Evolutionary conservation across 2,797 vertebrate genomes (phyloP), one percentile per base, ranked within the genome.

Genomic region (Alauda arvensis): DNA sequence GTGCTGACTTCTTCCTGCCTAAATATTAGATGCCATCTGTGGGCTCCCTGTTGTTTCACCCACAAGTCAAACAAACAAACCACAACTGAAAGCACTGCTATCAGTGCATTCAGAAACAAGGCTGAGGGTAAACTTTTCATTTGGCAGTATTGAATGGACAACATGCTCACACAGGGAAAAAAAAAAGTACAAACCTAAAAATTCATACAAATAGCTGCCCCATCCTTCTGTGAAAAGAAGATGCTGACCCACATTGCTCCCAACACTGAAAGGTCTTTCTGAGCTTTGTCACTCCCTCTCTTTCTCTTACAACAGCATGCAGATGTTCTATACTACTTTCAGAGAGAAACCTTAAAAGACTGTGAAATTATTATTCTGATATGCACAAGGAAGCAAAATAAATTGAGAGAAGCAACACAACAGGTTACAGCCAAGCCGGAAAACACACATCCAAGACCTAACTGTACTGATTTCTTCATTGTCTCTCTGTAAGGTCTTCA

Each of bases 31-130:
- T 74, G 67, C 88, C 92, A 92, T 94, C 92, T 94, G 93, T 63
- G 85, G 79, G 56, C 83, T 85, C 79, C 57, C 72, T 4, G 17
- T 88, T 92, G 90, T 85, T 90, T 94, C 92, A 92, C 83, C 77
- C 89, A 89, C 87, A 78, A 94, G 93, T 87, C 92, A 91, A 83
- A 89, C 83, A 94, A 93, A 93, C 88, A 92, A 88, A 83, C 52
- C 60, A 85, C 79, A 92, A 68, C 84, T 91, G 83, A 90, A 87
- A 83, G 83, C 24, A 13, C 37, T 81, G 42, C 43, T 68, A 75
- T n/a, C 28, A 1, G 21, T 68, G 79, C 55, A 21, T 45, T 55
- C 43, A 24, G 59, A 66, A 86, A 26, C 25, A 77, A 37, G 51
- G 21, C 24, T 68, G 43, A 37, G 17, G 13, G n/a, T 4, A 9